These are phyloP conservation scores for Carassius gibelio DNA, from an alignment of 2,113 vertebrate genomes.

Conservation along the genomic window DNA sequence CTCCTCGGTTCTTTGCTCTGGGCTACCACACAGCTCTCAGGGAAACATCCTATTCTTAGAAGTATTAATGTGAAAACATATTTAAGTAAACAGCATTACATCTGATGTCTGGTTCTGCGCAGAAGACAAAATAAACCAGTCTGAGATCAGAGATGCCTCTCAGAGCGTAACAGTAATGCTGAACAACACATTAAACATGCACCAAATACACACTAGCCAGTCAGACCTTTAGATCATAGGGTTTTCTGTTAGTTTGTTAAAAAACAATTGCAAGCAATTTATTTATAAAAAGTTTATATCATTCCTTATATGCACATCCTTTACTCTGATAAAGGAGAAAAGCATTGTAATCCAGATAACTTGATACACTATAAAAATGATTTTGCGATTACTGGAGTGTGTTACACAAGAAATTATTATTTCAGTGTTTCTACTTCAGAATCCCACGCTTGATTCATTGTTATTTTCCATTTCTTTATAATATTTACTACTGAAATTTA, in stretches of 20 bases:
- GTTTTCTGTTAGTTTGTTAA: neutral
- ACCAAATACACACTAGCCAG: neutral
- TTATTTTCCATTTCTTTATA: no score
- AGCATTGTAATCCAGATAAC: neutral
- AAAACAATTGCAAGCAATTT: no score
- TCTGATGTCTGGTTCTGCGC: conserved; percentile 4
- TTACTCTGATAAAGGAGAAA: no score
- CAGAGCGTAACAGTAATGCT: conserved; percentile 13
- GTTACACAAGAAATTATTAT: neutral
- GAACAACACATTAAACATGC: neutral
- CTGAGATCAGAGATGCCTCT: neutral
- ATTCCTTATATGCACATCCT: no score
- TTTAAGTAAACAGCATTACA: neutral
- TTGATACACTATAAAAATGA: neutral
- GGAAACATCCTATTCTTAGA: conserved; percentile 18
- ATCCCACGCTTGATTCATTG: neutral
- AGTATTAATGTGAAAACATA: no score
- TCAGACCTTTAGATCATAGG: neutral
- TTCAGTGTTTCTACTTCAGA: neutral
- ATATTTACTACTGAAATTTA: no score
- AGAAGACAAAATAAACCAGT: conserved; percentile 1
- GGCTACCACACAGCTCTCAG: neutral
- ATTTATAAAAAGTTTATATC: no score
- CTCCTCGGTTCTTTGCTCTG: neutral
- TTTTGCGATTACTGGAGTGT: no score